Conservation (phyloP, 2,888 invertebrate species). For the Morpho helenor region DNA sequence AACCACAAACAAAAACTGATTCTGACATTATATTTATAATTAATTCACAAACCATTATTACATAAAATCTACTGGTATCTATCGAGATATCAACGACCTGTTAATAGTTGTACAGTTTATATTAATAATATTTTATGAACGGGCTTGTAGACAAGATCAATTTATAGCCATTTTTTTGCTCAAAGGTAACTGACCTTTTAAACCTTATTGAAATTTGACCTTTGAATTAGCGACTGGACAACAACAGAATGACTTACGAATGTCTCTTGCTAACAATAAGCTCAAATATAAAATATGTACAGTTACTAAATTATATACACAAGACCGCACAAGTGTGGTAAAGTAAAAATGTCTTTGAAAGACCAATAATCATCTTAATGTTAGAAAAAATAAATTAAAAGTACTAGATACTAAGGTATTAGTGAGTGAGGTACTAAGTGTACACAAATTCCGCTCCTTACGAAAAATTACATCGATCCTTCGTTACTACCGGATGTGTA, state of each 20-base stretch:
- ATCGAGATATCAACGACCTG: constrained; percentile 18
- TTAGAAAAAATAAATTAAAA: no score
- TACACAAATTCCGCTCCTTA: no score
- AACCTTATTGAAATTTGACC: constrained; percentile 16
- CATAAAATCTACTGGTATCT: not conserved
- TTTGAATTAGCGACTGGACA: constrained; percentile 8
- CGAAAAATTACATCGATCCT: no score
- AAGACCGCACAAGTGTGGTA: no score
- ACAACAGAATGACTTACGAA: not conserved
- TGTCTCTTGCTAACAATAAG: not conserved
- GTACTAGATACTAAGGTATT: no score
- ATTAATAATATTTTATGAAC: constrained; percentile 10
- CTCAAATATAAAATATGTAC: no score
- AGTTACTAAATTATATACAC: no score
- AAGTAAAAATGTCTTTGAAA: no score
- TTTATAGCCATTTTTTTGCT: constrained; percentile 18
- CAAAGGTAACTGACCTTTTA: constrained; percentile 24
- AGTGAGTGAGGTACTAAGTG: no score
- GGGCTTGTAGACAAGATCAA: constrained; percentile 3
- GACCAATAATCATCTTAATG: no score
- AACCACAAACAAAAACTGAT: not conserved
- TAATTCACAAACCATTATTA: constrained; percentile 5
- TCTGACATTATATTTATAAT: not conserved
- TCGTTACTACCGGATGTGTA: no score
- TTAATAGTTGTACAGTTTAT: constrained; percentile 13